phyloP scores from a whole-genome alignment of 2,888 invertebrate genomes.

The Orgyia antiqua region DNA sequence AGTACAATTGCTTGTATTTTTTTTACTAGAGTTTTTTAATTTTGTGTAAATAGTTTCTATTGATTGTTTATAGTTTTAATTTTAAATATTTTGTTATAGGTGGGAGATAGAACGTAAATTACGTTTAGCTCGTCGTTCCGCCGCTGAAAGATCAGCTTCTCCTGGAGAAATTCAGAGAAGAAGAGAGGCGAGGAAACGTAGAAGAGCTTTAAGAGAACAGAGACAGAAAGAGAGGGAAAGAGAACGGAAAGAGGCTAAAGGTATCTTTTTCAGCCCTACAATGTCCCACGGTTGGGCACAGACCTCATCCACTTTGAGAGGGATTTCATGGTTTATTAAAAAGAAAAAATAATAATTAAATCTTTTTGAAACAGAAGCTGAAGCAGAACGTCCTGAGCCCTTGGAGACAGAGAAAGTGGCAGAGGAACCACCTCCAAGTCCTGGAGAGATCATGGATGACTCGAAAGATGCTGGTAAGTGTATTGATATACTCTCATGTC shows the following conservation, averaged over 20 bases:
- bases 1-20: too few relatives aligned
- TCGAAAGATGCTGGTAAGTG: slow-evolving; percentile 51
- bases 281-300: too few relatives aligned
- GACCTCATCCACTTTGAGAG: too few relatives aligned
- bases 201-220: slow-evolving; percentile 34
- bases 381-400: slow-evolving; percentile 35
- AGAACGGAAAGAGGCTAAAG: slow-evolving; percentile 22
- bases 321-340: too few relatives aligned
- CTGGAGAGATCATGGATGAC: slow-evolving; percentile 65
- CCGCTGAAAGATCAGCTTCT: slow-evolving; percentile 54
- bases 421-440: slow-evolving; percentile 53
- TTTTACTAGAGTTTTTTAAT: too few relatives aligned
- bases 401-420: slow-evolving; percentile 49
- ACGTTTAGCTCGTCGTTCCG: slow-evolving; percentile 81
- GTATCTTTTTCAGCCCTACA: slow-evolving; percentile 9
- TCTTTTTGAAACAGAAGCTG: slow-evolving; percentile 47
- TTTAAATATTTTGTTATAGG: too few relatives aligned
- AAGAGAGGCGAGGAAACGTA: slow-evolving; percentile 40
- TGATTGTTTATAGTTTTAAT: too few relatives aligned
- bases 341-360: too few relatives aligned
- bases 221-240: slow-evolving; percentile 29
- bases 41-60: too few relatives aligned
- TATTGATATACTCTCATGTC: neutral
- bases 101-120: slow-evolving; percentile 98
- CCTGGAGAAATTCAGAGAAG: slow-evolving; percentile 49